phyloP scores from a whole-genome alignment of 1,140 invertebrate species.

The Gryllus bimaculatus region DNA sequence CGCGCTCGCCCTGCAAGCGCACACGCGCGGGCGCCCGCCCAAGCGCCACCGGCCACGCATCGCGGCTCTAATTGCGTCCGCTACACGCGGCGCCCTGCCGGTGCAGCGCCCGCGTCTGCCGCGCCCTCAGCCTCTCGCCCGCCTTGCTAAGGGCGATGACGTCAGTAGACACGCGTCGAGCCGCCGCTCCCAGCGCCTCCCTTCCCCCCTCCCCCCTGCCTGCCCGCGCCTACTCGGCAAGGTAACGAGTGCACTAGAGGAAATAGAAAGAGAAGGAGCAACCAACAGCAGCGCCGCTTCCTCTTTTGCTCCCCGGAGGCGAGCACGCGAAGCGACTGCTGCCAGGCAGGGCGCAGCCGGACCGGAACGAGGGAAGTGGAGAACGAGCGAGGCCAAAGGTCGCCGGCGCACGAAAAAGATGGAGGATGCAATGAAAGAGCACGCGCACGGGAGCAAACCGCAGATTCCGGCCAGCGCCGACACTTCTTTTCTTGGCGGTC shows the following conservation, averaged over 20 bases:
- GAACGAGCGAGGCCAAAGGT: neutral
- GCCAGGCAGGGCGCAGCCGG: neutral
- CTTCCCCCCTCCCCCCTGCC: neutral
- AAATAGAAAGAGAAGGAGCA: neutral
- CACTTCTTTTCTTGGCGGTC: too few species aligned
- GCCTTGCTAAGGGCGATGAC: neutral
- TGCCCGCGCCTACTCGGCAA: neutral
- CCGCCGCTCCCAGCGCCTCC: neutral
- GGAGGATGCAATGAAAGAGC: too few species aligned
- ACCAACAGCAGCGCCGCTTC: neutral
- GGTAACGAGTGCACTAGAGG: neutral
- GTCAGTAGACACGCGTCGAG: neutral
- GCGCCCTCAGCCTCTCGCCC: neutral
- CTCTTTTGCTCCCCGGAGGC: neutral
- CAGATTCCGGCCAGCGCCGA: too few species aligned
- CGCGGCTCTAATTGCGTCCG: neutral
- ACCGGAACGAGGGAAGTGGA: neutral
- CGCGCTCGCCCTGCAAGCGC: too few species aligned
- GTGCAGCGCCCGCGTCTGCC: neutral
- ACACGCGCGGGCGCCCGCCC: too few species aligned
- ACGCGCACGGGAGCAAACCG: too few species aligned
- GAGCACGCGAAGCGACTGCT: too few species aligned
- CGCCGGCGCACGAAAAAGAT: too few species aligned
- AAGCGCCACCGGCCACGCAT: too few species aligned
- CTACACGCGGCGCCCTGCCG: neutral